Evolutionary conservation across 2,113 vertebrate genomes (phyloP), one percentile per base, ranked within the genome.

Genomic region (Neomonachus schauinslandi): DNA sequence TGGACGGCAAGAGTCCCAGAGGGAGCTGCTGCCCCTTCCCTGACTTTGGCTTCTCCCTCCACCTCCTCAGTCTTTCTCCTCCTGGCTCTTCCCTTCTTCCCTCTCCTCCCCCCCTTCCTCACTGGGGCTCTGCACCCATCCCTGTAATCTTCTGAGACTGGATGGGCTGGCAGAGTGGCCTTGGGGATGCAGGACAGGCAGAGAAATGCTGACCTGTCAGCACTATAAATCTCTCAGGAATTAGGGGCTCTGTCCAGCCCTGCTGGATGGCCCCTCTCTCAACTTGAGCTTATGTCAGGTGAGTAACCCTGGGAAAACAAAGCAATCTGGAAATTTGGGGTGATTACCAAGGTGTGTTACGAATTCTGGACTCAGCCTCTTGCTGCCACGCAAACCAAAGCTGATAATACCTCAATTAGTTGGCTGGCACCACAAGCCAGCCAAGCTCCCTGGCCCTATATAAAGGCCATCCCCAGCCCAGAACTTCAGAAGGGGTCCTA

Each of bases 381-480:
- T 94, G 97, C 97, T 98, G 86, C 91, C 96, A 97, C 98, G 96
- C 97, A 98, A 98, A 96, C 77, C 97, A 98, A 98, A 95, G 94
- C 96, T 46, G 94, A 57, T 93, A 98, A 96, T 95, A 71, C 82
- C 84, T 90, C 72, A 94, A 59, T 97, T 97, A 94, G 69, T 71
- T 82, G 85, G 67, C 71, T 83, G 82, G 77, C 84, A 59, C 63
- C 67, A 10, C 69, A 55, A 95, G 88, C 96, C 90, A 91, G 92
- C 96, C 96, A 93, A 94, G 63, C 59, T 51, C 77, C 59, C 59
- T 12, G 76, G 95, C 84, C 77, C 76, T 71, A 98, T 95, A 98
- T 96, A 98, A 97, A 55, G 59, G 91, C 59, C 71, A 69, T 79
- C 92, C 33, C 57, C 36, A 28, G 46, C 51, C 33, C 77, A 91